Evolutionary conservation across 2,888 invertebrate species (phyloP), one percentile per base, ranked within the genome.

Genomic region (Synanthedon andrenaeformis): DNA sequence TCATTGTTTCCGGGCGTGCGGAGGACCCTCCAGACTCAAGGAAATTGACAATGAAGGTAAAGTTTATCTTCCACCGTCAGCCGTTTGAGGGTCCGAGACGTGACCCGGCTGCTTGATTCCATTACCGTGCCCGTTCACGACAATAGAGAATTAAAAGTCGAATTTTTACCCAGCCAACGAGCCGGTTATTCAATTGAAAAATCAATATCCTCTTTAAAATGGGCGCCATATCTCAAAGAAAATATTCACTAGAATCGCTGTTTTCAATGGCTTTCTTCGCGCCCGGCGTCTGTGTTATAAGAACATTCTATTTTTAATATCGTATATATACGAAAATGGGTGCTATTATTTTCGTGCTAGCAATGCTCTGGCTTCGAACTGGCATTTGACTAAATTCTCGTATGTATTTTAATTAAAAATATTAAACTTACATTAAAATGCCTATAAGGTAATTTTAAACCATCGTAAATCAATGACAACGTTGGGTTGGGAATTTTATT

Each of bases 21-120:
- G 71, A 77, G 76, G 73, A 70, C 75, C 72, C 80, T 79, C 74
- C 69, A 76, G 74, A 72, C 78, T 77, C 67, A 64, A 78, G 84
- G 79, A 84, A 83, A 84, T 84, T 83, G 83, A 79, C 82, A 83
- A 84, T 84, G 83, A 82, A 82, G 82, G 82, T 82, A 79, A 82
- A 81, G 79, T 84, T 84, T 83, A 84, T 83, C 82, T 82, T 82
- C 71, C 69, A 69, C 72, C 72, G 81, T 79, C 83, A 82, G 82
- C 80, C 80, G 75, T 79, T 79, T 76, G 79, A 77, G 77, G 79
- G 76, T 66, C 71, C 64, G 68, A 67, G 73, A 82, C 83, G 83
- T 84, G 83, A 83, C 78, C 74, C 72, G 81, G 74, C 76, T 77
- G 62, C 76, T 63, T 81, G 76, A 82, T 82, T 76, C 76, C 72